A percentile compares a stretch with the other conserved stretches of the same genome.
Conservation (phyloP, 2,113 vertebrate species). For the Onychostruthus taczanowskii region DNA sequence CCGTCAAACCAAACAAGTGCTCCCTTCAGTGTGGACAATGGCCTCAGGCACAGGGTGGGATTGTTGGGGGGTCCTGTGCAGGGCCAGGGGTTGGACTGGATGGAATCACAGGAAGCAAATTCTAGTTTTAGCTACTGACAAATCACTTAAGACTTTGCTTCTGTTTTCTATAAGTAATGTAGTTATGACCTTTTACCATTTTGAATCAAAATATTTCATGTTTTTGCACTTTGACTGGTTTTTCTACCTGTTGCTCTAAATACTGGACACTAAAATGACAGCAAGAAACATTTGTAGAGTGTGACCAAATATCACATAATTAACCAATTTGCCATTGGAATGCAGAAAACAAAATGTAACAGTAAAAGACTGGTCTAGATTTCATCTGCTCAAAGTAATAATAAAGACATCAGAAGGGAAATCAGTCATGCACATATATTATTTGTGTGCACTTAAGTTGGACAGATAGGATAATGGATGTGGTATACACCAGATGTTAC, state of each 20-base stretch:
- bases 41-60: background rate
- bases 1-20: background rate
- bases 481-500: slow-evolving; percentile 84
- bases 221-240: background rate
- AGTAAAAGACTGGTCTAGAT: slow-evolving; percentile 53
- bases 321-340: slow-evolving; percentile 70
- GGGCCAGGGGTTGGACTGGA: background rate
- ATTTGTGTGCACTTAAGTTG: slow-evolving; percentile 62
- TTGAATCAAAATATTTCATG: background rate
- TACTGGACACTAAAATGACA: slow-evolving; percentile 44
- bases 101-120: background rate
- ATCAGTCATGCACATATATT: slow-evolving; percentile 71
- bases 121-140: background rate
- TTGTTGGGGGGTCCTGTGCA: background rate
- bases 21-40: background rate
- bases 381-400: slow-evolving; percentile 70
- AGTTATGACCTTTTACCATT: background rate
- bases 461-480: slow-evolving; percentile 72
- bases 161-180: background rate
- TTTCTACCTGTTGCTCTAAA: slow-evolving; percentile 1
- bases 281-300: slow-evolving; percentile 43
- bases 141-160: background rate
- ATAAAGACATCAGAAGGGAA: slow-evolving; percentile 81
- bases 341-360: slow-evolving; percentile 54
- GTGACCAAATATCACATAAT: slow-evolving; percentile 58